Percentiles rank a stretch among this genome's conserved stretches.
Conservation (phyloP, 2,113 vertebrate species). For the Lepidothrix coronata region DNA sequence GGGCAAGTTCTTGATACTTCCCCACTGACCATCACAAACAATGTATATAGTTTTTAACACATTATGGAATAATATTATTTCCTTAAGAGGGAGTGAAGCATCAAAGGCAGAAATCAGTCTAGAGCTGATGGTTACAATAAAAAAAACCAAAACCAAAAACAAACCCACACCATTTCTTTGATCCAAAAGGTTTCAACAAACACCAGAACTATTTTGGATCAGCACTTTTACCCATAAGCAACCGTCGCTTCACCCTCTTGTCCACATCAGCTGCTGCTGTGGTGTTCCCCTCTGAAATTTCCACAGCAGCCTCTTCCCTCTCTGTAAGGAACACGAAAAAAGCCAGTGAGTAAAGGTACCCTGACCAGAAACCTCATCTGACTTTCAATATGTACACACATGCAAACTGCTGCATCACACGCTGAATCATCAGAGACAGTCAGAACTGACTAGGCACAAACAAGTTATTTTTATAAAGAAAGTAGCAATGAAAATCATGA, state of each 20-base stretch:
- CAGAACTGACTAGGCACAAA: neutral
- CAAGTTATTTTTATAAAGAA: neutral
- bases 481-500: neutral
- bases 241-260: conserved; percentile 92
- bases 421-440: neutral
- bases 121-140: neutral
- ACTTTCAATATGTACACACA: neutral
- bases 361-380: neutral
- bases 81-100: neutral
- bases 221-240: conserved; percentile 90
- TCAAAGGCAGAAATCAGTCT: neutral
- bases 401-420: neutral
- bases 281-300: conserved; percentile 82
- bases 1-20: neutral
- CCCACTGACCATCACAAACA: neutral
- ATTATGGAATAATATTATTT: neutral
- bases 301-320: conserved; percentile 78
- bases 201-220: neutral
- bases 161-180: neutral
- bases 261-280: conserved; percentile 88
- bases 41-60: neutral
- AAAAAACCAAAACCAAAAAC: neutral
- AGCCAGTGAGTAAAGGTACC: neutral
- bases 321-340: conserved; percentile 72
- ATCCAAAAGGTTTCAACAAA: neutral